phyloP scores from a whole-genome alignment of 2,888 invertebrate genomes.

The Eupithecia insigniata region DNA sequence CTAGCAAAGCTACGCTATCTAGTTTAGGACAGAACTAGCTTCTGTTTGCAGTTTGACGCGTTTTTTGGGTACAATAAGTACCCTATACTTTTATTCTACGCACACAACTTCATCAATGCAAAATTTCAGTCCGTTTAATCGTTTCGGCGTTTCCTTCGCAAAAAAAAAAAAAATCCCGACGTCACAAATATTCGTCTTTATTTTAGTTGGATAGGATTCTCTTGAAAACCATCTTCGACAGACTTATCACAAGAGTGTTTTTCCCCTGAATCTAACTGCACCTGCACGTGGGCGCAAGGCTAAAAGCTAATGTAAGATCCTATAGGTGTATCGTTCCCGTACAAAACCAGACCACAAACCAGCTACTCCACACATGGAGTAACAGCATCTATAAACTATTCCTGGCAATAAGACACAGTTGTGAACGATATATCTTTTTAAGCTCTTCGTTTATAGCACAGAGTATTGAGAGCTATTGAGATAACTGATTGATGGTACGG shows the following conservation, averaged over 20 bases:
- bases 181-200: too few species aligned
- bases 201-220: background rate
- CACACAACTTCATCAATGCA: too few species aligned
- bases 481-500: conserved; percentile 38
- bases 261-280: background rate
- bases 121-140: too few species aligned
- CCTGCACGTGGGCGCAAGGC: background rate
- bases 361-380: conserved; percentile 15
- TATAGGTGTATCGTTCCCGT: background rate
- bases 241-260: background rate
- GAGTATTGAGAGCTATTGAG: conserved; percentile 36
- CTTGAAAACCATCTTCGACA: background rate
- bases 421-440: conserved; percentile 50
- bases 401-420: conserved; percentile 50
- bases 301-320: background rate
- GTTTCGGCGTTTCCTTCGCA: too few species aligned
- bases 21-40: background rate
- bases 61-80: too few species aligned
- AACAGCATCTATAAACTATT: conserved; percentile 49
- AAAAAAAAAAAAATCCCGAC: too few species aligned
- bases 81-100: too few species aligned
- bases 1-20: background rate
- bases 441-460: conserved; percentile 33
- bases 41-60: too few species aligned
- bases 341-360: conserved; percentile 46